Percentiles rank a stretch among this genome's conserved stretches.
These are phyloP conservation scores for Anabacerthia variegaticeps DNA, from an alignment of 2,797 vertebrate genomes.

Conservation along the genomic window DNA sequence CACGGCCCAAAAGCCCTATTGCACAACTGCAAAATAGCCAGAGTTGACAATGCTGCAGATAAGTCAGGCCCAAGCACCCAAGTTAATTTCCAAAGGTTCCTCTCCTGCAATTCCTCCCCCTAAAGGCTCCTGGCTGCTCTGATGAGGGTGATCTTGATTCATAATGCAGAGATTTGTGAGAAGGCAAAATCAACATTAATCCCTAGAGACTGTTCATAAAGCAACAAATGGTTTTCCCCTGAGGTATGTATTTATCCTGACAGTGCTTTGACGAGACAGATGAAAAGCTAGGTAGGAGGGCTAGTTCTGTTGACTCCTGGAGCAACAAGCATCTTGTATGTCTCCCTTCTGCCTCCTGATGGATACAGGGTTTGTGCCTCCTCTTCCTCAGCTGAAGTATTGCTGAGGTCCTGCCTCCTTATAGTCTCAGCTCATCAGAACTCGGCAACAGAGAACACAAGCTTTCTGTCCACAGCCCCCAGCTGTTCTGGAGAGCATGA, in stretches of 20 bases:
- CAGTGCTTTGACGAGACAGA: neutral
- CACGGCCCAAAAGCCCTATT: neutral
- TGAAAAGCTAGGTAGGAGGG: neutral
- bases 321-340: neutral
- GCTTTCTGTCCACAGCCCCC: rapidly evolving
- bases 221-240: neutral
- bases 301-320: neutral
- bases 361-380: neutral
- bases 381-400: neutral
- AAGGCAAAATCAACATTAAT: neutral
- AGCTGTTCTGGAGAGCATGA: neutral
- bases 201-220: neutral
- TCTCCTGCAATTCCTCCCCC: neutral
- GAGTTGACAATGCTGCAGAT: neutral
- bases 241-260: neutral
- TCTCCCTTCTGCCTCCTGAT: neutral
- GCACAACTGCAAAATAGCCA: neutral
- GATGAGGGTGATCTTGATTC: neutral
- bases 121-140: neutral
- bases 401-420: neutral
- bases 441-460: neutral
- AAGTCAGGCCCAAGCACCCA: neutral
- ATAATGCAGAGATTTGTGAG: neutral
- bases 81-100: neutral
- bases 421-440: neutral